Evolutionary conservation across 2,797 vertebrate genomes (phyloP).

Genomic region (Manis pentadactyla): DNA sequence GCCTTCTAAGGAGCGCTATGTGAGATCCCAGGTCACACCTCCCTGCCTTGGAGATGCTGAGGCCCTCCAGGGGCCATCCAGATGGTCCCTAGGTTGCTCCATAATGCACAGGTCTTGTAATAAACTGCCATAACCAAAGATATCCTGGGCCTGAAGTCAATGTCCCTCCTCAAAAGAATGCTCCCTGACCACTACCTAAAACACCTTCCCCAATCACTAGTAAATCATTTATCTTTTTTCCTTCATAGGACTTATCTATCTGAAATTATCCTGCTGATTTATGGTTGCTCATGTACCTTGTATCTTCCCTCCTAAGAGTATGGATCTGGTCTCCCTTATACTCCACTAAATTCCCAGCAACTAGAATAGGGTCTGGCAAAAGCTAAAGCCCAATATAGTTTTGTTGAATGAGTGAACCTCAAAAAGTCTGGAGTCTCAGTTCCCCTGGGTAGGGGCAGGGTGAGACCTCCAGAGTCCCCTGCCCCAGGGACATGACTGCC

Average conservation of each 20-base stretch:
- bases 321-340: not conserved
- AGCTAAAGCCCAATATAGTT: not conserved
- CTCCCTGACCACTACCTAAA: not conserved
- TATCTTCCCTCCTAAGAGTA: not conserved
- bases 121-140: not conserved
- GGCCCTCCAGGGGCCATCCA: no score
- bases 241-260: not conserved
- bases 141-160: not conserved
- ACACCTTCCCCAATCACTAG: not conserved
- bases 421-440: not conserved
- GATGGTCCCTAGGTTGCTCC: not conserved
- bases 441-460: not conserved
- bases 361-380: not conserved
- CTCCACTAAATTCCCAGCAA: not conserved
- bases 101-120: not conserved
- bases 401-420: not conserved
- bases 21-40: not conserved
- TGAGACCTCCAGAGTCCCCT: not conserved
- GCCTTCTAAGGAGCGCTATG: not conserved
- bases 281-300: rapidly evolving
- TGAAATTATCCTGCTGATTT: not conserved
- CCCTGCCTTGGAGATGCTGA: not conserved
- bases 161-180: not conserved
- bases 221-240: not conserved
- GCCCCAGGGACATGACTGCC: not conserved